A percentile compares a stretch with the other conserved stretches of the same genome.
Evolutionary conservation across 2,113 vertebrate species (phyloP).

Genomic region (Psettodes erumei): DNA sequence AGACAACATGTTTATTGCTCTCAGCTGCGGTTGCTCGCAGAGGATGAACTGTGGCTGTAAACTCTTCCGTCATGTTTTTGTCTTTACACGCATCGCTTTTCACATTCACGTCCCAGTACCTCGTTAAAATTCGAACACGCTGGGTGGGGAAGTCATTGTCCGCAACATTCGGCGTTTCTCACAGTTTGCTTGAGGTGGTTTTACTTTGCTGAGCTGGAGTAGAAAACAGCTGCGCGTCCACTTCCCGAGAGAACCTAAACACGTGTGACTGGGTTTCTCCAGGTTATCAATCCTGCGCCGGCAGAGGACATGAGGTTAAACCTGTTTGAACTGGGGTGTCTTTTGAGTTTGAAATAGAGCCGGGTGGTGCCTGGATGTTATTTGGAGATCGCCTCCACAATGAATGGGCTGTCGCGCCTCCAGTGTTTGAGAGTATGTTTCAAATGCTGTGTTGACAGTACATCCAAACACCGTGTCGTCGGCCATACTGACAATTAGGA

Average conservation of each 20-base stretch:
- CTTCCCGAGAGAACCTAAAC: not conserved
- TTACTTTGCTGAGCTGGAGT: not conserved
- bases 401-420: not conserved
- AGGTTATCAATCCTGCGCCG: not conserved
- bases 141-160: not conserved
- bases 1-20: slow-evolving; percentile 61
- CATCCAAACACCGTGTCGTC: not conserved
- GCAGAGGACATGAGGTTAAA: not conserved
- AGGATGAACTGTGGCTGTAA: slow-evolving; percentile 36
- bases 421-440: not conserved
- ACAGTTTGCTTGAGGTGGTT: not conserved
- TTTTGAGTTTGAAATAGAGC: not conserved
- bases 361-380: not conserved
- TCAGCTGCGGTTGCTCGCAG: slow-evolving; percentile 31
- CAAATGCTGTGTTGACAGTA: not conserved
- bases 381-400: not conserved
- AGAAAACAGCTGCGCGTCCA: not conserved
- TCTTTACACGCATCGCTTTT: not conserved
- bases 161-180: not conserved
- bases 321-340: not conserved
- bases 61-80: slow-evolving; percentile 7
- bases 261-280: not conserved
- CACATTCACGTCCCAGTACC: not conserved
- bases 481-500: not conserved
- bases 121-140: not conserved